Base-by-base conservation (phyloP, 2,888 invertebrate genomes). In the Drosophila rellima region DNA sequence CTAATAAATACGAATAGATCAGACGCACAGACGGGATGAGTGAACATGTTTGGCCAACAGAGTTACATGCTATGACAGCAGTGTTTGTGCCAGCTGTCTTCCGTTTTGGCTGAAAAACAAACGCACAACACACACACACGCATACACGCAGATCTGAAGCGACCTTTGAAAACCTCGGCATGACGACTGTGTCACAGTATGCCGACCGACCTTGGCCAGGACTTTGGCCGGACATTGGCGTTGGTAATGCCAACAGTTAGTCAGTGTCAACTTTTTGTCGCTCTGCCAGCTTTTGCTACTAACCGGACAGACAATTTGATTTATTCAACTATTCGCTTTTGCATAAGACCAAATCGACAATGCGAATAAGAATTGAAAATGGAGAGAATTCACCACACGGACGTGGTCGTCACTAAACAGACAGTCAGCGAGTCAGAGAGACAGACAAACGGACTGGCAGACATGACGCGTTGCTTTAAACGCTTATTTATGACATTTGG, bases 261-360 rank as follows among this genome's bases (percentile, higher is more conserved):
- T 78, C 80, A 80, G 83, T 75, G 81, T 75, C 83, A 73, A 67
- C 51, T 45, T 70, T 70, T 73, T 70, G 74, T 70, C 62, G 33
- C 52, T 39, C n/a, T 70, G 79, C 74, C 78, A 74, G 65, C 33
- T 40, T 48, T 35, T 42, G 1, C 51, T 17, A 15, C 62, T 13
- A 47, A 52, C 13, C 42, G 20, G 8, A 20, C 44, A 45, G 44
- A 45, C 63, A 47, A 20, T 69, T 66, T 82, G 82, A 82, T 82
- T 82, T 82, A 84, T 82, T 70, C 65, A 68, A 39, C 45, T 33
- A 55, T 57, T 63, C 44, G 70, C 69, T 74, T 74, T 82, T 82
- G 82, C 82, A 82, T 82, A 84, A 77, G 82, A 61, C 71, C 20
- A 29, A 33, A 23, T 15, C 44, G 42, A 44, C 33, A 55, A 55